Evolutionary conservation across 2,797 vertebrate species (phyloP).

Genomic region (Coreius guichenoti): DNA sequence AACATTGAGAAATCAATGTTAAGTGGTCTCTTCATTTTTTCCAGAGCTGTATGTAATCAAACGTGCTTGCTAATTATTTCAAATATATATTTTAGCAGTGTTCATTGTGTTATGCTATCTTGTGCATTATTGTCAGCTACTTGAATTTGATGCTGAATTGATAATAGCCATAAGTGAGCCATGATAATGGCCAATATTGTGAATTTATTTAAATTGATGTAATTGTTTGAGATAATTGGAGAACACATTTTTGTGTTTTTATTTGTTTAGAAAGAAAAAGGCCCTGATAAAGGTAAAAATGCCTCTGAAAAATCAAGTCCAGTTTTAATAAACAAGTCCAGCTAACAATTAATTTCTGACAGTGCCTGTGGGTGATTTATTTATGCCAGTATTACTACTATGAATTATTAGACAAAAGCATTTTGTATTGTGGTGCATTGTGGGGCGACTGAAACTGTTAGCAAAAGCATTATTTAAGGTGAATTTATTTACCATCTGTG

Average conservation of each 20-base stretch:
- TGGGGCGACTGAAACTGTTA: constrained; percentile 52
- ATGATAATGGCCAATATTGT: not conserved
- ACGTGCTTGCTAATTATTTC: not conserved
- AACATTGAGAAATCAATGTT: no score
- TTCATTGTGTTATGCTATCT: not conserved
- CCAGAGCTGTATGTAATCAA: not conserved
- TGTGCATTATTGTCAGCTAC: not conserved
- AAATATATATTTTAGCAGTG: not conserved
- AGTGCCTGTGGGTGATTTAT: not conserved
- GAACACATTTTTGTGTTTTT: not conserved
- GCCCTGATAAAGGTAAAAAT: not conserved
- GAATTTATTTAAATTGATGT: not conserved
- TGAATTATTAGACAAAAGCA: constrained; percentile 2
- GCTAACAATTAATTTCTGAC: constrained; percentile 17
- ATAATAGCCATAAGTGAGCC: not conserved
- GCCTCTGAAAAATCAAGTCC: not conserved
- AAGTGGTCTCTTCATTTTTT: no score
- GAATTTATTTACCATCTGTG: constrained; percentile 83
- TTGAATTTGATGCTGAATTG: not conserved
- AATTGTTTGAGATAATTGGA: not conserved
- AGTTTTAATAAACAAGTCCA: not conserved
- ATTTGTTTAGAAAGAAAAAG: not conserved
- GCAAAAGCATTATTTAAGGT: constrained; percentile 75
- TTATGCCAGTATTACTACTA: not conserved
- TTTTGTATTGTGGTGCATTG: not conserved